A percentile compares a stretch with the other conserved stretches of the same genome.
These are phyloP conservation scores for Caiman crocodilus DNA, from an alignment of 2,797 vertebrate genomes.

Conservation along the genomic window DNA sequence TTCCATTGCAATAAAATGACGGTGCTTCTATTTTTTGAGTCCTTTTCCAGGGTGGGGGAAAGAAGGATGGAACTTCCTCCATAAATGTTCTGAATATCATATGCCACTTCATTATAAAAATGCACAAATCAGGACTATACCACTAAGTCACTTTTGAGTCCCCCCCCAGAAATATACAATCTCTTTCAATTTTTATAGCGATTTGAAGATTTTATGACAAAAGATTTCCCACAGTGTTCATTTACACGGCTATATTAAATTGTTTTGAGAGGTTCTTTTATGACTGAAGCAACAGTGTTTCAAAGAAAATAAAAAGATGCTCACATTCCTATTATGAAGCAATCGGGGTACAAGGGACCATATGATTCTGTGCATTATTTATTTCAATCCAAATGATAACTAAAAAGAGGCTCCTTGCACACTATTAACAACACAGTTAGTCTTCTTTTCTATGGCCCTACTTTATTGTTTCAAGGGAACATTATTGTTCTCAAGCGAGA, in stretches of 20 bases:
- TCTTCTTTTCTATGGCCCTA: not conserved
- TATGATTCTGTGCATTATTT: not conserved
- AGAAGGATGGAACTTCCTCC: not conserved
- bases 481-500: too few species aligned
- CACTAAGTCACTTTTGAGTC: not conserved
- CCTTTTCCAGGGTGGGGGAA: not conserved
- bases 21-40: too few species aligned
- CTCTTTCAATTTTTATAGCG: not conserved
- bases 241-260: not conserved
- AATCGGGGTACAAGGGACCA: not conserved
- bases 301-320: not conserved
- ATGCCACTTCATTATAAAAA: not conserved
- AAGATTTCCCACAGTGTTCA: not conserved
- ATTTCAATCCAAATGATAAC: not conserved
- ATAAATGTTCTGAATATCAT: not conserved
- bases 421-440: constrained; percentile 22
- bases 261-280: not conserved
- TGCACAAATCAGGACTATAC: not conserved
- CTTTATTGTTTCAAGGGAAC: constrained; percentile 10
- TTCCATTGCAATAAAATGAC: not conserved
- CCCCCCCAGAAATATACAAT: not conserved
- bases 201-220: not conserved
- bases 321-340: not conserved
- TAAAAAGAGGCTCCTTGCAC: not conserved
- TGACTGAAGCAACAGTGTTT: not conserved